These are phyloP conservation scores for Salpingus planirostris DNA, from an alignment of 2,888 invertebrate genomes.

Conservation along the genomic window DNA sequence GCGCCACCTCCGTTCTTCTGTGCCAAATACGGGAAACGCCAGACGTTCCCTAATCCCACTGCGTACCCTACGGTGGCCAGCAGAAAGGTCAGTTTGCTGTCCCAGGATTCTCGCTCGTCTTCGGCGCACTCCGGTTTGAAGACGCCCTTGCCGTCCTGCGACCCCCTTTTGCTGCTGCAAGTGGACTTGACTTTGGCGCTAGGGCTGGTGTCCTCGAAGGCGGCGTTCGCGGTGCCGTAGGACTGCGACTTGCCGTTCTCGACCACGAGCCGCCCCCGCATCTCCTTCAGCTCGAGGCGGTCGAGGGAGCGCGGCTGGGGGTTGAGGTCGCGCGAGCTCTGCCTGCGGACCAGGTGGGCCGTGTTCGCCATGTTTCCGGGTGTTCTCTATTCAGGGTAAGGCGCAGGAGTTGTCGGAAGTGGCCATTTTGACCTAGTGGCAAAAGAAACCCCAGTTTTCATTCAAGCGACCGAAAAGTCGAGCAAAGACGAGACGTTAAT, in stretches of 20 bases:
- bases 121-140: conserved; percentile 45
- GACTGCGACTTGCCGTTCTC: conserved; percentile 56
- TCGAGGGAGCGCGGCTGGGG: conserved; percentile 71
- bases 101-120: conserved; percentile 84
- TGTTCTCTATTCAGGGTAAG: conserved; percentile 14
- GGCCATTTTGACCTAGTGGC: too few species aligned
- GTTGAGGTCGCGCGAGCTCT: conserved; percentile 78
- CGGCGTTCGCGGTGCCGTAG: conserved; percentile 83
- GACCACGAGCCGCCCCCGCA: conserved; percentile 70
- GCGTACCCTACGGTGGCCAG: conserved; percentile 86
- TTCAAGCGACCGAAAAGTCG: too few species aligned
- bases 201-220: conserved; percentile 60
- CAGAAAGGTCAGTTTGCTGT: conserved; percentile 84
- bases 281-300: conserved; percentile 77
- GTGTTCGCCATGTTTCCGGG: conserved; percentile 68
- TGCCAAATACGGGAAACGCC: conserved; percentile 91
- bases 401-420: too few species aligned
- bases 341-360: conserved; percentile 78
- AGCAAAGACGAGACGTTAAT: too few species aligned
- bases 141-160: conserved; percentile 50
- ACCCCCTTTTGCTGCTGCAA: conserved; percentile 52
- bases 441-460: too few species aligned
- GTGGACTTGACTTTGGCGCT: conserved; percentile 40
- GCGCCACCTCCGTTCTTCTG: conserved; percentile 95
- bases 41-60: conserved; percentile 89